These are phyloP conservation scores for Lophius piscatorius DNA, from an alignment of 2,113 vertebrate species.

Conservation along the genomic window DNA sequence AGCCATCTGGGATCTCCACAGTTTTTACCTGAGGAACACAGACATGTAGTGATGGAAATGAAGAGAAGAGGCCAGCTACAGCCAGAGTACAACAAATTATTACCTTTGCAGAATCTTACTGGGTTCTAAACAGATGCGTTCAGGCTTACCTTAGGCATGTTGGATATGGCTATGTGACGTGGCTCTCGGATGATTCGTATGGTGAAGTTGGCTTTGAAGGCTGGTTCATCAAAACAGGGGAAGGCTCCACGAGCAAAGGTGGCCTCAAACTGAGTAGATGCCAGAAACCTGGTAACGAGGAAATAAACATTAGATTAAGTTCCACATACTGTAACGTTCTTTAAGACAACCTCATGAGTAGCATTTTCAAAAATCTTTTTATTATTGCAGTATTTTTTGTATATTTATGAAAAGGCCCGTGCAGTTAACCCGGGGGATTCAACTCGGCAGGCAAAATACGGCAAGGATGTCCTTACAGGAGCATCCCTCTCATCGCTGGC, in stretches of 20 bases:
- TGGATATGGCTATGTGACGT: conserved; percentile 85
- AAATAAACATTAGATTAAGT: not conserved
- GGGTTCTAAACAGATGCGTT: not conserved
- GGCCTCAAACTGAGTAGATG: conserved; percentile 90
- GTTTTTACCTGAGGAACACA: conserved; percentile 81
- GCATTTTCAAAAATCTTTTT: too few species aligned
- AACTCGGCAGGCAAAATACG: too few species aligned
- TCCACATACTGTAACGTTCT: too few species aligned
- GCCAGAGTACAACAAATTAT: not conserved
- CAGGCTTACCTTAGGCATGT: conserved; percentile 88
- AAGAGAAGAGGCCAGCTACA: not conserved
- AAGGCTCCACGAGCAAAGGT: conserved; percentile 90
- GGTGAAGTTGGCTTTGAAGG: conserved; percentile 90
- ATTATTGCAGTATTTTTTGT: too few species aligned
- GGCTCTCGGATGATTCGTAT: conserved; percentile 83
- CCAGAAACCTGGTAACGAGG: conserved; percentile 78
- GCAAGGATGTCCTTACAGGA: too few species aligned
- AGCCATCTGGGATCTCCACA: conserved; percentile 74
- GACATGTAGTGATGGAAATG: not conserved
- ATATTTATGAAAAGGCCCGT: too few species aligned
- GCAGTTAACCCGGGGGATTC: too few species aligned
- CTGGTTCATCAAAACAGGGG: conserved; percentile 92
- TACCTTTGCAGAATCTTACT: not conserved
- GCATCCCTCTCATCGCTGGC: too few species aligned
- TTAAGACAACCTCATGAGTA: too few species aligned